These are phyloP conservation scores for Micropoecilia bifurca DNA, from an alignment of 2,797 vertebrate species.

Conservation along the genomic window DNA sequence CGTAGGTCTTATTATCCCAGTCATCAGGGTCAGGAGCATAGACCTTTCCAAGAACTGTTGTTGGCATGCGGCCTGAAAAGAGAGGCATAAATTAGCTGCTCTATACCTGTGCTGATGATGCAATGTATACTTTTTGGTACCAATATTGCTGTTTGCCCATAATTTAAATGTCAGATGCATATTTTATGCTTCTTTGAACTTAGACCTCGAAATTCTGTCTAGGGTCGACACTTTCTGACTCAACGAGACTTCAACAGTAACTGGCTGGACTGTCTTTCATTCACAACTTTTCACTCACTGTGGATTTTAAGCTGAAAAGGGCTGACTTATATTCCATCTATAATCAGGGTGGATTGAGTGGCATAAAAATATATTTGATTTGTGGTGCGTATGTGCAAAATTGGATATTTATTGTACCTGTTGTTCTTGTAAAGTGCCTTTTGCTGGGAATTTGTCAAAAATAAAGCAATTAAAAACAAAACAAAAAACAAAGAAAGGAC, in stretches of 20 bases:
- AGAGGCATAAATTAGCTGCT: constrained; percentile 14
- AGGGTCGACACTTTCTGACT: not conserved
- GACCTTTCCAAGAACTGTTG: constrained; percentile 87
- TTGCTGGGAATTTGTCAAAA: not conserved
- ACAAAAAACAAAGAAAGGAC: not conserved
- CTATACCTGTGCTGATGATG: not conserved
- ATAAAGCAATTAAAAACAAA: not conserved
- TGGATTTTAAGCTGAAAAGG: not conserved
- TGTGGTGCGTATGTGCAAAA: not conserved
- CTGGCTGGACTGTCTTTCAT: not conserved
- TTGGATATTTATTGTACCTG: not conserved
- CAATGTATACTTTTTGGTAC: not conserved
- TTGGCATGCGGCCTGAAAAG: constrained; percentile 86
- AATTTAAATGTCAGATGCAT: not conserved
- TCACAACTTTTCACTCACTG: not conserved
- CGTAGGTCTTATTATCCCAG: constrained; percentile 93
- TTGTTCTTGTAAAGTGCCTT: not conserved
- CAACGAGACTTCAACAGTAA: not conserved
- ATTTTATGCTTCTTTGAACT: not conserved
- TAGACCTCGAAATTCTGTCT: not conserved
- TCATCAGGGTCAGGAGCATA: constrained; percentile 91
- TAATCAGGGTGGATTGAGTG: not conserved
- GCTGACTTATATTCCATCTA: not conserved
- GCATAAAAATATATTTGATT: not conserved
- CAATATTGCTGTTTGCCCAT: not conserved